A percentile compares a stretch with the other conserved stretches of the same genome.
Evolutionary conservation across 2,888 invertebrate genomes (phyloP).

Genomic region (Homarus gammarus): DNA sequence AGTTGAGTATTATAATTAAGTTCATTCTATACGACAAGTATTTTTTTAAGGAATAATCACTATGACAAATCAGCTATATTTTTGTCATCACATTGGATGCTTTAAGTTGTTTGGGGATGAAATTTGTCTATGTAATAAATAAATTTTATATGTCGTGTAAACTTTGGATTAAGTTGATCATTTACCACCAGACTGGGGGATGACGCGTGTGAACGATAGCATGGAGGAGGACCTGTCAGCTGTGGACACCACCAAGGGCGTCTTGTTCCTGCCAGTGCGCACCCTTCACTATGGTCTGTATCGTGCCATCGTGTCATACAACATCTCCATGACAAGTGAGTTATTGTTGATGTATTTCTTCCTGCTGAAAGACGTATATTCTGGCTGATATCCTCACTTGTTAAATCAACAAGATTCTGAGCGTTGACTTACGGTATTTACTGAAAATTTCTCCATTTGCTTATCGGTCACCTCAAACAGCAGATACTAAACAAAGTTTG

Average conservation of each 20-base stretch:
- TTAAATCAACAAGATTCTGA: not conserved
- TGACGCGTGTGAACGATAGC: slow-evolving; percentile 37
- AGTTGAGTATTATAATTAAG: too few species aligned
- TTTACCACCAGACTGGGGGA: slow-evolving; percentile 28
- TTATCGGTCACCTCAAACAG: too few species aligned
- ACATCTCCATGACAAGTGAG: slow-evolving; percentile 62
- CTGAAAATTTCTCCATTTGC: not conserved
- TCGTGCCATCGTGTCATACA: slow-evolving; percentile 50
- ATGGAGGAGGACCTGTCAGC: slow-evolving; percentile 22
- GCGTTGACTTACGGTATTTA: not conserved
- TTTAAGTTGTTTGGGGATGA: too few species aligned
- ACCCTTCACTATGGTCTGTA: slow-evolving; percentile 62
- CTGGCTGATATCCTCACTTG: too few species aligned
- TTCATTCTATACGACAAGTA: too few species aligned
- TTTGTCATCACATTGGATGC: too few species aligned
- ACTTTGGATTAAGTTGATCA: not conserved
- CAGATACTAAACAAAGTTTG: too few species aligned
- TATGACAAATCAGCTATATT: too few species aligned
- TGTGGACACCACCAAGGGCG: slow-evolving; percentile 44
- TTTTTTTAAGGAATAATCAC: too few species aligned
- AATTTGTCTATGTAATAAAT: too few species aligned
- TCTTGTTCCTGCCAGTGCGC: slow-evolving; percentile 49
- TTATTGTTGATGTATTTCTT: not conserved
- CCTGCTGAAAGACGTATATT: too few species aligned
- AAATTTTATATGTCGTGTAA: not conserved